These are phyloP conservation scores for Panzeria rudis DNA, from an alignment of 2,888 invertebrate species.

Conservation along the genomic window DNA sequence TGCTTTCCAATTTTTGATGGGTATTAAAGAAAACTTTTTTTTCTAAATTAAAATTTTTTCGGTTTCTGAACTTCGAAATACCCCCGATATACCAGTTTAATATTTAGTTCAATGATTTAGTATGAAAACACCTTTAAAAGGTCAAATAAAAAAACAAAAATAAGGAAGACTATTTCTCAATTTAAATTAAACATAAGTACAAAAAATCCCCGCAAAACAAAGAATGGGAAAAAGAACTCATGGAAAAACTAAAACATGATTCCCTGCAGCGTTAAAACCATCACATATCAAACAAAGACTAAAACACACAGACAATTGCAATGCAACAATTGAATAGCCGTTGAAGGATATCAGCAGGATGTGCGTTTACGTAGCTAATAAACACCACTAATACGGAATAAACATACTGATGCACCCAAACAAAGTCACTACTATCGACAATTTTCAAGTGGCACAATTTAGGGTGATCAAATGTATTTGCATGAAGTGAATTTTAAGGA, in stretches of 20 bases:
- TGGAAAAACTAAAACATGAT: conserved; percentile 59
- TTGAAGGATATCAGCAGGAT: conserved; percentile 54
- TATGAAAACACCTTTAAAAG: no score
- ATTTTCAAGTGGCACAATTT: conserved; percentile 40
- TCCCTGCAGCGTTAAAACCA: conserved; percentile 66
- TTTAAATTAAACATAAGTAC: conserved; percentile 73
- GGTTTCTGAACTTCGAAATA: no score
- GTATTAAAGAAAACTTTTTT: no score
- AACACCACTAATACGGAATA: conserved; percentile 62
- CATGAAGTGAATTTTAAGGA: conserved; percentile 28
- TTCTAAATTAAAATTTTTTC: no score
- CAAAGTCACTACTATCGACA: conserved; percentile 7
- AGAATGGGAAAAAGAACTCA: conserved; percentile 22
- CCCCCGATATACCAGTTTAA: no score
- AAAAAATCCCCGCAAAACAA: conserved; percentile 54
- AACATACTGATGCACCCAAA: conserved; percentile 40
- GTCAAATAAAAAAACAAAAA: no score
- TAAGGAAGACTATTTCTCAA: conserved; percentile 65
- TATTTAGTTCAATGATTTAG: no score
- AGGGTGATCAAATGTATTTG: conserved; percentile 59
- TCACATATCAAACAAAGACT: conserved; percentile 37
- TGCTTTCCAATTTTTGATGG: no score
- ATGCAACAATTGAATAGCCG: conserved; percentile 29
- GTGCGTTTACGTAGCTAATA: conserved; percentile 60
- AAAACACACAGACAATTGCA: neutral